Evolutionary conservation across 2,113 vertebrate genomes (phyloP).

Genomic region (Myrmecobius fasciatus): DNA sequence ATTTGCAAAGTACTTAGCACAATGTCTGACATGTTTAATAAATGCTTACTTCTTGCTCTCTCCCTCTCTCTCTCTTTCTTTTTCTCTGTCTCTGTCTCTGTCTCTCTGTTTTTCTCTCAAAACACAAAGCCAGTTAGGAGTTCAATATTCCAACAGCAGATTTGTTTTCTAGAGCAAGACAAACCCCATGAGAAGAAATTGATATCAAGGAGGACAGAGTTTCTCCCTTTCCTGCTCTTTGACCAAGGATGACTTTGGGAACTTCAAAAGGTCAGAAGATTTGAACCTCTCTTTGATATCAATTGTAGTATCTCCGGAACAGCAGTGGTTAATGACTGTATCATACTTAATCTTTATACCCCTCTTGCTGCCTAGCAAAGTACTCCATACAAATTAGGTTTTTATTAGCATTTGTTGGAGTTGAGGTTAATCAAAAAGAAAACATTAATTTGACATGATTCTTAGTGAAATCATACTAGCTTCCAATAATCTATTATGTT

Average conservation of each 20-base stretch:
- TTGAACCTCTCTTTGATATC: background rate
- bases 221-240: background rate
- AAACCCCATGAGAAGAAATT: background rate
- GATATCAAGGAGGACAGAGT: background rate
- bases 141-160: background rate
- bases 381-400: background rate
- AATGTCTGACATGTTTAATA: background rate
- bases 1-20: background rate
- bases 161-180: background rate
- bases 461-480: background rate
- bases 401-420: background rate
- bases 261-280: background rate
- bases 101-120: background rate
- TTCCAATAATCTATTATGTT: background rate
- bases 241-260: background rate
- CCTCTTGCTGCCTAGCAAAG: background rate
- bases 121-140: background rate
- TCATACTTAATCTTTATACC: background rate
- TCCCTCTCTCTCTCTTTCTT: no score
- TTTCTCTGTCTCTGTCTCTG: no score
- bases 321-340: accelerated
- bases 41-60: background rate
- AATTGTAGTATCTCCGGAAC: background rate
- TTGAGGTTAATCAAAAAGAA: background rate
- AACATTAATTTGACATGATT: background rate